These are phyloP conservation scores for Ennomos erosarius DNA, from an alignment of 2,888 invertebrate species.

Conservation along the genomic window DNA sequence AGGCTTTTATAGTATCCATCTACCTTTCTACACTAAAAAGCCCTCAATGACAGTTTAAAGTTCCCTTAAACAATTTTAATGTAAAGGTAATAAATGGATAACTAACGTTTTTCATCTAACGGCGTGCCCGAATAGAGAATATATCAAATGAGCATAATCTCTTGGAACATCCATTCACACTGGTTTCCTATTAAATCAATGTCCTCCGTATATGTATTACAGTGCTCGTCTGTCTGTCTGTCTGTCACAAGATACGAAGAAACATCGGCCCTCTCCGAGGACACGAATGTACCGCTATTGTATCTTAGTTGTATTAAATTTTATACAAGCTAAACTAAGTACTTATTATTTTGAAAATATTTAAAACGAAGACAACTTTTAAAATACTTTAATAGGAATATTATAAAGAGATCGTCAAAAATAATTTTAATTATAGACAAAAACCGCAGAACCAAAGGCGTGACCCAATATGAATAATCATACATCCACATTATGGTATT, in stretches of 20 bases:
- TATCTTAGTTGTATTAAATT: constrained; percentile 25
- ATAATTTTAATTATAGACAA: constrained; percentile 41
- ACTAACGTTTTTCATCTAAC: constrained; percentile 25
- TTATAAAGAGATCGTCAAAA: constrained; percentile 24
- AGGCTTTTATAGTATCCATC: constrained; percentile 4
- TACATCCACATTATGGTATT: constrained; percentile 75
- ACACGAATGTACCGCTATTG: constrained; percentile 36
- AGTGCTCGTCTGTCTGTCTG: constrained; percentile 54
- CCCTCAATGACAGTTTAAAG: constrained; percentile 1
- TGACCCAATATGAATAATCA: constrained; percentile 68
- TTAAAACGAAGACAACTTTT: neutral
- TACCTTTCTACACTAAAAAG: neutral
- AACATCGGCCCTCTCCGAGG: constrained; percentile 47
- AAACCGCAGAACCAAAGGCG: constrained; percentile 68
- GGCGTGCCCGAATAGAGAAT: constrained; percentile 41
- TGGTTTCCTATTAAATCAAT: constrained; percentile 68
- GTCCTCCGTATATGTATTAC: constrained; percentile 69
- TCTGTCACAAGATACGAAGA: constrained; percentile 62
- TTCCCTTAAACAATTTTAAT: constrained; percentile 36
- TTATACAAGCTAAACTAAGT: constrained; percentile 1
- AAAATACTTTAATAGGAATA: constrained; percentile 14
- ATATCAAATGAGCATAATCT: constrained; percentile 59
- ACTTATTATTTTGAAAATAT: neutral
- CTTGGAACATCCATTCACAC: constrained; percentile 61
- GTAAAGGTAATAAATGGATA: constrained; percentile 30